Base-by-base conservation (phyloP, 2,888 invertebrate species). In the Sarcophaga rosellei region DNA sequence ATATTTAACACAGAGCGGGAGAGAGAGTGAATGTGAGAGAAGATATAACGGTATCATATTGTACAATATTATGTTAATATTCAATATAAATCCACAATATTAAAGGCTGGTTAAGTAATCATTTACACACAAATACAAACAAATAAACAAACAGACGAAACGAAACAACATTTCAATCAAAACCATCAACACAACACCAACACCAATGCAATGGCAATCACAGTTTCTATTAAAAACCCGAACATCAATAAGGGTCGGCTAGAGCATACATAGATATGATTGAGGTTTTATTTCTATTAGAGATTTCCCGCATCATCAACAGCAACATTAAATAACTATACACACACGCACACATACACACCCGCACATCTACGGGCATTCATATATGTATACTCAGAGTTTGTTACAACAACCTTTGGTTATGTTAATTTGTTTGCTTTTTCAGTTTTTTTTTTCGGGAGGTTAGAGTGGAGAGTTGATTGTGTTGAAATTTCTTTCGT, bases 401-500 rank as follows among this genome's bases (percentile, higher is more conserved):
- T 15, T 12, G 62, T 62, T 76, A 68, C 85, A 2, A 35, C 8
- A 81, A 68, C 53, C 23, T 68, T 61, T 78, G 66, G 15, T 11
- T 61, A 61, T 77, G 53, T 62, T 77, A 77, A 77, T 77, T 77
- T 83, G 72, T 74, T 68, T 59, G 59, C 45, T 47, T 66, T 68
- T 75, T 53, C 53, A 11, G n/a, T 21, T 15, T 20, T n/a, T 68
- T 70, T 53, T n/a, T 1, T n/a, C 4, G 4, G 1, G 17, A 12
- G 17, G 12, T 53, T 53, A 12, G 17, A 17, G 12, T 53, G 4
- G 53, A 15, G 53, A 15, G 53, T 53, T 53, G 12, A 15, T 53
- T 12, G 53, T 17, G 17, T 53, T 53, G 12, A 12, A 15, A 53
- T 53, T 68, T 75, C 23, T 53, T n/a, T 63, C 15, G 57, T 21